Percentiles rank a stretch among this genome's conserved stretches.
phyloP scores from a whole-genome alignment of 1,140 invertebrate genomes.

The Nephila pilipes region DNA sequence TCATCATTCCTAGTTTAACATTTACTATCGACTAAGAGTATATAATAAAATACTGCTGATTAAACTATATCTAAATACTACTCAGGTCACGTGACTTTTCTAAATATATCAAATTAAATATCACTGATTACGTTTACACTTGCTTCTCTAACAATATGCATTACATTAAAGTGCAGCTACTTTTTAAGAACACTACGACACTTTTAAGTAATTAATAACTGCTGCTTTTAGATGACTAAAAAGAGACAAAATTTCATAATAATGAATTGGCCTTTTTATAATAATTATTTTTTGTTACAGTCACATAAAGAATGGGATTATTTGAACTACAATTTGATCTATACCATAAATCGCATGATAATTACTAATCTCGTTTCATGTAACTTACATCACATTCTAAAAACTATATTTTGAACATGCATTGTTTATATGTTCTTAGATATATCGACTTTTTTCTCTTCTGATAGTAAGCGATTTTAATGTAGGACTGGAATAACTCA shows the following conservation, averaged over 20 bases:
- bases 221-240: not conserved
- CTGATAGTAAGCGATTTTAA: too few relatives aligned
- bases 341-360: too few relatives aligned
- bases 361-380: too few relatives aligned
- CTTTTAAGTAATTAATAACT: not conserved
- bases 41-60: not conserved
- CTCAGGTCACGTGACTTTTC: not conserved
- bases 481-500: too few relatives aligned
- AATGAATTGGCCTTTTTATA: too few relatives aligned
- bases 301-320: too few relatives aligned
- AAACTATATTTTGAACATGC: too few relatives aligned
- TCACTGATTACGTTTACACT: not conserved
- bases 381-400: too few relatives aligned
- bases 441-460: too few relatives aligned
- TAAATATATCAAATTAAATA: not conserved
- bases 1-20: not conserved
- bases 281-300: too few relatives aligned
- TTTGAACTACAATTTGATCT: too few relatives aligned
- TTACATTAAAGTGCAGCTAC: not conserved
- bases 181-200: not conserved
- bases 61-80: not conserved
- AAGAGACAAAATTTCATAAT: not conserved
- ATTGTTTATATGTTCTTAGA: too few relatives aligned
- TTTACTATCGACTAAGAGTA: not conserved
- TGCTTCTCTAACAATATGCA: not conserved